Evolutionary conservation across 2,113 vertebrate genomes (phyloP).

Genomic region (Oncorhynchus gorbuscha): DNA sequence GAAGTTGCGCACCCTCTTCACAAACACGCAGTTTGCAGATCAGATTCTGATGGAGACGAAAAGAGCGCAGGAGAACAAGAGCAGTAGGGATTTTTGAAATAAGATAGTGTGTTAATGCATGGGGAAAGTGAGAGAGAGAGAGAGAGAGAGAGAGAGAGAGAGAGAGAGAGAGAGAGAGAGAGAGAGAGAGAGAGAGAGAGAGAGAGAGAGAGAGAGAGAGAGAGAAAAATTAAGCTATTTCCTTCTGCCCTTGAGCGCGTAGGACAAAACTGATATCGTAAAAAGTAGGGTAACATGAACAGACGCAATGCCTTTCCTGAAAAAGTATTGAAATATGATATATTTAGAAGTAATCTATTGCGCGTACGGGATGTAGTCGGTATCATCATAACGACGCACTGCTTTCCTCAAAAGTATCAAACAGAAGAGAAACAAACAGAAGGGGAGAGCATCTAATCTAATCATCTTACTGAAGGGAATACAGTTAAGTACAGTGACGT

Average conservation of each 20-base stretch:
- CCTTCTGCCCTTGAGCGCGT: background rate
- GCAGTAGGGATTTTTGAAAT: background rate
- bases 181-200: constrained; percentile 8
- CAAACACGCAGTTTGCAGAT: background rate
- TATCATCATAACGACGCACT: background rate
- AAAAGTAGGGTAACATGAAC: background rate
- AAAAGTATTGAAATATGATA: background rate
- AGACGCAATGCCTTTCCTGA: background rate
- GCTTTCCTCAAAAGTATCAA: background rate
- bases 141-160: constrained; percentile 12
- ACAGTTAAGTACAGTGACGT: too few relatives aligned
- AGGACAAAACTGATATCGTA: background rate
- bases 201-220: background rate
- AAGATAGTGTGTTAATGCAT: background rate
- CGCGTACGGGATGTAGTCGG: background rate
- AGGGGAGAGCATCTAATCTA: constrained; percentile 5
- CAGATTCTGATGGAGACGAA: background rate
- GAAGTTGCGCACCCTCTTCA: constrained; percentile 30
- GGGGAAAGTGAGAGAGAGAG: background rate
- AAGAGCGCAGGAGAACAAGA: too few relatives aligned
- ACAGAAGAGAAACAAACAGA: constrained; percentile 7
- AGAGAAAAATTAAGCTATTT: constrained; percentile 1
- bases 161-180: constrained; percentile 5
- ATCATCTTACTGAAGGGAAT: constrained; percentile 22
- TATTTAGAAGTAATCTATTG: background rate